These are phyloP conservation scores for Thamnophis sirtalis DNA, from an alignment of 2,113 vertebrate genomes.

Conservation along the genomic window DNA sequence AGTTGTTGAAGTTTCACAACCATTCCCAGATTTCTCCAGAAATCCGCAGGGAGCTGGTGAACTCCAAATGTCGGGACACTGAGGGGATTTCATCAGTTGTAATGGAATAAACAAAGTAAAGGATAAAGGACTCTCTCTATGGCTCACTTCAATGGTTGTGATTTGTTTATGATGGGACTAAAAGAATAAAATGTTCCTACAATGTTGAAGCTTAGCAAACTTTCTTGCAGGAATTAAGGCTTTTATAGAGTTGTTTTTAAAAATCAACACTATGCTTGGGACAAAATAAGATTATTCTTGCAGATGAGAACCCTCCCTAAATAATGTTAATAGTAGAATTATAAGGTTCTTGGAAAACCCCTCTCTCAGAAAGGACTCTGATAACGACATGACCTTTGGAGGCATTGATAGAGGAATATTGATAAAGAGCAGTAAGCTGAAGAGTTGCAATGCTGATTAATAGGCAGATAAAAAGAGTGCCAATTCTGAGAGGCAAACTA, in stretches of 20 bases:
- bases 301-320: not conserved
- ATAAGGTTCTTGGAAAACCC: not conserved
- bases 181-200: not conserved
- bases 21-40: constrained; percentile 81
- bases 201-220: not conserved
- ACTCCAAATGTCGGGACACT: constrained; percentile 78
- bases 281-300: not conserved
- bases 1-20: constrained; percentile 86
- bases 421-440: not conserved
- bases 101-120: constrained; percentile 63
- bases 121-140: not conserved
- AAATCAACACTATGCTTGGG: not conserved
- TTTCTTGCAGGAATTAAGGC: not conserved
- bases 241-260: not conserved
- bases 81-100: constrained; percentile 68
- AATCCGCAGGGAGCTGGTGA: constrained; percentile 86
- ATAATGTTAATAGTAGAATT: not conserved
- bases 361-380: not conserved
- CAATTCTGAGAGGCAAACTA: not conserved
- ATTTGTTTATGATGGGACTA: not conserved
- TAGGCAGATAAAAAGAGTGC: not conserved
- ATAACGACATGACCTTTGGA: not conserved
- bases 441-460: not conserved
- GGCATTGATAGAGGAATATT: not conserved
- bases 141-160: not conserved